A percentile compares a stretch with the other conserved stretches of the same genome.
These are phyloP conservation scores for Oceanodroma leucorhoa DNA, from an alignment of 2,797 vertebrate genomes.

Conservation along the genomic window DNA sequence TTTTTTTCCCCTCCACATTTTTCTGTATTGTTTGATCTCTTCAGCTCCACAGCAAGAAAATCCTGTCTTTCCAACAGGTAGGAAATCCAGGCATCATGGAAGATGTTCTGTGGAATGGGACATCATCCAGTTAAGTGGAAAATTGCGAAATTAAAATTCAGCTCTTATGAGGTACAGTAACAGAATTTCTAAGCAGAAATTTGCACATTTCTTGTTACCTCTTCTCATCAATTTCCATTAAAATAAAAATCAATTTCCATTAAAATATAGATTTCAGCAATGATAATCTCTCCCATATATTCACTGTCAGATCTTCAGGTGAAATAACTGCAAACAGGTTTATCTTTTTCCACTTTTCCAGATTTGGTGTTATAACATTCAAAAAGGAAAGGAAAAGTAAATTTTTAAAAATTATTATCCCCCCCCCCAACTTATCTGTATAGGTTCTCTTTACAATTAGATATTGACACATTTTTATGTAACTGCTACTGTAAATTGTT, in stretches of 20 bases:
- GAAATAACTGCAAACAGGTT: neutral
- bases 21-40: neutral
- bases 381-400: neutral
- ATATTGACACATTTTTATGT: neutral
- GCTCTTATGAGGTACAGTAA: neutral
- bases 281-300: neutral
- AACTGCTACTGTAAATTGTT: neutral
- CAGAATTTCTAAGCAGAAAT: neutral
- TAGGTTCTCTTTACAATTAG: neutral
- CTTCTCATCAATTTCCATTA: neutral
- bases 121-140: neutral
- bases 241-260: neutral
- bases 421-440: accelerated
- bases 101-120: neutral
- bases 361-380: neutral
- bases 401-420: neutral
- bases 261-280: neutral
- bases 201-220: neutral
- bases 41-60: neutral
- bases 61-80: neutral
- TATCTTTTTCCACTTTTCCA: neutral
- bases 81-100: neutral
- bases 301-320: neutral
- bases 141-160: neutral
- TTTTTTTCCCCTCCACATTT: neutral